Conservation (phyloP, 1,140 invertebrate genomes). For the Wasmannia auropunctata region DNA sequence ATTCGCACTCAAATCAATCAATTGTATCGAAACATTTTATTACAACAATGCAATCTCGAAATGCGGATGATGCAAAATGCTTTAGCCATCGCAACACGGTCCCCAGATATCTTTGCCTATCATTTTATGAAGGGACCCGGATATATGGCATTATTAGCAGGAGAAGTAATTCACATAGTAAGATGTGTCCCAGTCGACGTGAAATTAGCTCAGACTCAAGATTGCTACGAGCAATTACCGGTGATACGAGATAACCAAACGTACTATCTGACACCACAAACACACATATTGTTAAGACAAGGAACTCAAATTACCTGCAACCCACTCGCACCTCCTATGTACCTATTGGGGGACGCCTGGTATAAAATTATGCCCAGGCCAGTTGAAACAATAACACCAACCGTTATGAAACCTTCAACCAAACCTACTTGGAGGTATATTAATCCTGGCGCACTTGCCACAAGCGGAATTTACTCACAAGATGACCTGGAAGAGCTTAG, state of each 20-base stretch:
- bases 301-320: neutral
- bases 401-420: neutral
- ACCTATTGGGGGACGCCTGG: neutral
- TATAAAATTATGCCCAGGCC: neutral
- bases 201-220: neutral
- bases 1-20: too few species aligned
- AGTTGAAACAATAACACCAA: neutral
- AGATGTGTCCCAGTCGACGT: conserved; percentile 39
- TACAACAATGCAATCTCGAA: too few species aligned
- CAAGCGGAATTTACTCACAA: conserved; percentile 1
- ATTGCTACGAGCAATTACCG: conserved; percentile 50
- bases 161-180: conserved; percentile 47
- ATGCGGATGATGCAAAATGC: too few species aligned
- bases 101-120: too few species aligned
- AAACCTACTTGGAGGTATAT: neutral
- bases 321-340: neutral
- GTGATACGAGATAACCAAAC: neutral
- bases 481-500: neutral
- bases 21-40: too few species aligned
- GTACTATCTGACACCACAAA: neutral
- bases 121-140: too few species aligned
- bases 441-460: neutral
- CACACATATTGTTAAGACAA: neutral
- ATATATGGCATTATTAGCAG: neutral
- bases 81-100: too few species aligned